Evolutionary conservation across 2,797 vertebrate species (phyloP), one percentile per base, ranked within the genome.

Genomic region (Anguilla obscura): DNA sequence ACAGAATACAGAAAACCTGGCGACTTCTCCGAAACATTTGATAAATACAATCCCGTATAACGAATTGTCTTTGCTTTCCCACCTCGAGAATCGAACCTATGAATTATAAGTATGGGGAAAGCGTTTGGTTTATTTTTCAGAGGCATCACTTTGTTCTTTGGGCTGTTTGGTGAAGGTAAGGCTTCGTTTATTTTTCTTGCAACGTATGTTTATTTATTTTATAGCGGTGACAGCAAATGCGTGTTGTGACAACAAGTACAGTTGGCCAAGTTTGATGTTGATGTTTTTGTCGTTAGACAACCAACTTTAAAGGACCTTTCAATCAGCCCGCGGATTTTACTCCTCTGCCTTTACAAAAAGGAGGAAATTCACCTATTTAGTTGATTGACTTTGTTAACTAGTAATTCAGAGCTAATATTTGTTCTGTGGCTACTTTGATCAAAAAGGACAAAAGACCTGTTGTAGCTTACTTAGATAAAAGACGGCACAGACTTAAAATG

Each of bases 131-230:
- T 95, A 91, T 94, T 91, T 93, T 91, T 91, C 89, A 93, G 95
- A 94, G 93, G 93, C 93, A 89, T 94, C 91, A 91, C 86, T 24
- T 89, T 93, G 91, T 33, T 94, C 91, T 58, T 94, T 90, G 84
- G 94, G 90, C 92, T 96, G 90, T 92, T 95, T 87, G 93, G 93
- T 92, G 91, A 94, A 95, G 96, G 96, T 96, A 94, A 93, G 94
- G 21, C 82, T 80, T 85, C 85, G 24, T 52, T 83, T 24, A 33
- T 69, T 30, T 85, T 56, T 36, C 10, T 74, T 74, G 69, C 2
- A 74, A 30, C 27, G 27, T 74, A 16, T 74, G 30, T 74, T 14
- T 74, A 33, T 30, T 12, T 30, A 27, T n/a, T 69, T 69, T 30
- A 33, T 14, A 33, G 30, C 9, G 30, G 69, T 30, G 36, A 27